These are phyloP conservation scores for Okapia johnstoni DNA, from an alignment of 2,113 vertebrate genomes.

Conservation along the genomic window DNA sequence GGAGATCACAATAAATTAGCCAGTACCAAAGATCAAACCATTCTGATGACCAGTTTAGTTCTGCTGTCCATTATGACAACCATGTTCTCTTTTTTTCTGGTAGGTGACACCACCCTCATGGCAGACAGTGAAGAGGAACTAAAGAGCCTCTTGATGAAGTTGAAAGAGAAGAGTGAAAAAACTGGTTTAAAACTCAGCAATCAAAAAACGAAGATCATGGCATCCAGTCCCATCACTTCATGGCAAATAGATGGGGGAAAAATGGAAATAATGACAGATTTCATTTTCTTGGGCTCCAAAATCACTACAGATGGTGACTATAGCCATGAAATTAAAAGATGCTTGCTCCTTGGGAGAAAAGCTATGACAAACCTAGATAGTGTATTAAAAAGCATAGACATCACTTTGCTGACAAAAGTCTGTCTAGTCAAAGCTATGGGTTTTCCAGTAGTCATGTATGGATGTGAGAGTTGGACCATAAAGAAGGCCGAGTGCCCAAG, in stretches of 20 bases:
- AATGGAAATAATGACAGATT: neutral
- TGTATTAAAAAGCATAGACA: neutral
- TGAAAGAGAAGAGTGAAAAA: neutral
- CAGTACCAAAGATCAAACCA: neutral
- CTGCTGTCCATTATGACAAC: neutral
- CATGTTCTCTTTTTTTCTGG: neutral
- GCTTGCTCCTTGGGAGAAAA: neutral
- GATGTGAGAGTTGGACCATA: neutral
- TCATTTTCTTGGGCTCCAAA: neutral
- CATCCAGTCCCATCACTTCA: neutral
- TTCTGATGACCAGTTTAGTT: neutral
- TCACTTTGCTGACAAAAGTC: neutral
- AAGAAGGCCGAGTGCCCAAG: neutral
- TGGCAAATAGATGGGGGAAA: neutral
- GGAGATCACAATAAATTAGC: neutral
- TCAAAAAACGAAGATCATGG: neutral
- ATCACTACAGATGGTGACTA: neutral
- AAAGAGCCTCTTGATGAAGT: neutral
- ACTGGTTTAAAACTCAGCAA: neutral
- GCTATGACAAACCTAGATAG: neutral
- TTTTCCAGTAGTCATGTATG: neutral
- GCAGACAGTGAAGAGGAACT: neutral
- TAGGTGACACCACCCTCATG: neutral
- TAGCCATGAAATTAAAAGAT: neutral
- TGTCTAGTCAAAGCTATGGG: neutral